phyloP scores from a whole-genome alignment of 2,888 invertebrate genomes.

The Pammene fasciana region DNA sequence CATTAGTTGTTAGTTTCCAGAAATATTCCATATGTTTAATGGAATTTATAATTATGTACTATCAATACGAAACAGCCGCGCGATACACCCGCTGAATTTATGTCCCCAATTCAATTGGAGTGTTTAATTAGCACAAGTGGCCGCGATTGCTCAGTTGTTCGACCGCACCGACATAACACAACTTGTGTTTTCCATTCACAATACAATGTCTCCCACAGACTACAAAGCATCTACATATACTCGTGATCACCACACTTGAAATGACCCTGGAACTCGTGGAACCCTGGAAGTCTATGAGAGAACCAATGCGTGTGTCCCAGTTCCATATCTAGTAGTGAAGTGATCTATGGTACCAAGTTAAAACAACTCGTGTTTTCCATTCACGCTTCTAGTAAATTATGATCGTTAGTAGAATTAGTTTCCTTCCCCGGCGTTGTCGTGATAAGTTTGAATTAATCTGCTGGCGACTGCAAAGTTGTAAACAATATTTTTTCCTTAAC shows the following conservation, averaged over 20 bases:
- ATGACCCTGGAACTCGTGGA: no score
- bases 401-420: conserved; percentile 18
- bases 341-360: not conserved
- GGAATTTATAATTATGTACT: conserved; percentile 44
- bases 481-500: conserved; percentile 25
- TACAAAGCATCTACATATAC: not conserved
- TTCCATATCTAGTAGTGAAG: not conserved
- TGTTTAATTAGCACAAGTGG: conserved; percentile 84
- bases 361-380: conserved; percentile 7
- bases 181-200: conserved; percentile 32
- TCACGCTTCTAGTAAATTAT: conserved; percentile 30
- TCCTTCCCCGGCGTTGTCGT: conserved; percentile 26
- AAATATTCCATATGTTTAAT: conserved; percentile 35
- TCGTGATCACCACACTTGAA: not conserved
- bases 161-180: conserved; percentile 52
- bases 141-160: conserved; percentile 81
- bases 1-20: not conserved
- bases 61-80: conserved; percentile 62
- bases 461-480: conserved; percentile 2
- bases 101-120: conserved; percentile 83
- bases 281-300: no score
- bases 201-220: not conserved
- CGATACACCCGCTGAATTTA: conserved; percentile 74
- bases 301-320: not conserved
- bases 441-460: conserved; percentile 29